These are phyloP conservation scores for Ptychochromis oligacanthus DNA, from an alignment of 2,113 vertebrate genomes.

Conservation along the genomic window DNA sequence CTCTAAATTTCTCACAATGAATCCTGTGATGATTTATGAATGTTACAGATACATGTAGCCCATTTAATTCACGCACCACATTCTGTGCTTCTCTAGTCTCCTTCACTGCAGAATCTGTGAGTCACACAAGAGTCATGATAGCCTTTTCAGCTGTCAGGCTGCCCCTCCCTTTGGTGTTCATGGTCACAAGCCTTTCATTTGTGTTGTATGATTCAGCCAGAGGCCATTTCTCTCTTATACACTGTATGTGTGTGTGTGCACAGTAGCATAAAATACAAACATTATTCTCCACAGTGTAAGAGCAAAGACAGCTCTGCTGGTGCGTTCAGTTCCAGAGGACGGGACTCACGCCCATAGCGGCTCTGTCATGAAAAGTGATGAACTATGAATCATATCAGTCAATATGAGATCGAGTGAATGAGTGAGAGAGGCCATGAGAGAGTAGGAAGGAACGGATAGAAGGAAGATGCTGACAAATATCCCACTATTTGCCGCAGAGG, in stretches of 20 bases:
- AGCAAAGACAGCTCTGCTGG: constrained; percentile 20
- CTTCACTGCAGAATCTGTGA: constrained; percentile 12
- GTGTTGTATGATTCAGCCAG: constrained; percentile 14
- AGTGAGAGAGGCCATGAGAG: not conserved
- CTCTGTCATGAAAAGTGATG: constrained; percentile 25
- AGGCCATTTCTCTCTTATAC: not conserved
- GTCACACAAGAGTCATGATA: constrained; percentile 21
- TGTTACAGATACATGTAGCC: not conserved
- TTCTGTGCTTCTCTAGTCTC: not conserved
- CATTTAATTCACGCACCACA: not conserved
- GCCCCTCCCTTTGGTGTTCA: not conserved
- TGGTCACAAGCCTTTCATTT: constrained; percentile 43
- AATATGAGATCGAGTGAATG: constrained; percentile 8
- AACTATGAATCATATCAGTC: constrained; percentile 49
- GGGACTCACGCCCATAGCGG: not conserved
- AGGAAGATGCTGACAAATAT: not conserved
- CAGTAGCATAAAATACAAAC: constrained; percentile 5
- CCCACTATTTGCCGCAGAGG: not conserved
- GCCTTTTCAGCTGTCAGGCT: constrained; percentile 2
- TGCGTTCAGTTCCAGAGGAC: not conserved
- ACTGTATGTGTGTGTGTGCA: not conserved
- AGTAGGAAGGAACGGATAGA: too few relatives aligned
- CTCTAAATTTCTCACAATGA: not conserved
- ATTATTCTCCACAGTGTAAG: constrained; percentile 10
- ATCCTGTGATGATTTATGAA: not conserved